Conservation (phyloP, 2,797 vertebrate species). For the Kryptopterus vitreolus region DNA sequence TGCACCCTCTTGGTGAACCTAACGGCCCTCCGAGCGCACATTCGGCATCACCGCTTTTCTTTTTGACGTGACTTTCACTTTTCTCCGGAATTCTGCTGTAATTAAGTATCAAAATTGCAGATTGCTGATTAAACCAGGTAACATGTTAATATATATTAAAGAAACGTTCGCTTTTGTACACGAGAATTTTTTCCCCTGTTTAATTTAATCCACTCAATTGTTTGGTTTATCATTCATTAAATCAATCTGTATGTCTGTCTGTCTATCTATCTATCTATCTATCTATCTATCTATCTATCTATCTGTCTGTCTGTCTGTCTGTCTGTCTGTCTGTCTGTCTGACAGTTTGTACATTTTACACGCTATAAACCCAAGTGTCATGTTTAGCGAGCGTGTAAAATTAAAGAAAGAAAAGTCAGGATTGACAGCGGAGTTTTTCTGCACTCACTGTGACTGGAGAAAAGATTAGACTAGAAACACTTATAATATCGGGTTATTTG, state of each 20-base stretch:
- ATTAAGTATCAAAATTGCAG: constrained; percentile 1
- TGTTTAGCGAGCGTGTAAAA: background rate
- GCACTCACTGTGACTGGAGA: background rate
- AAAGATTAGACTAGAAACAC: background rate
- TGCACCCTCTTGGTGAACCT: constrained; percentile 67
- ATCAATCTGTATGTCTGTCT: too few species aligned
- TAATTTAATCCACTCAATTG: too few species aligned
- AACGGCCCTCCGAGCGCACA: constrained; percentile 50
- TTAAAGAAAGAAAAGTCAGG: background rate
- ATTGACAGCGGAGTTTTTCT: background rate
- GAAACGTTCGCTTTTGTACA: background rate
- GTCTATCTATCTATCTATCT: too few species aligned
- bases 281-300: too few species aligned
- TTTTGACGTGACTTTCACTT: constrained; percentile 9
- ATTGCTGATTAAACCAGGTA: background rate
- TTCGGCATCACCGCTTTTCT: constrained; percentile 51
- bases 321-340: too few species aligned
- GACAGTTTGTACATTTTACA: background rate
- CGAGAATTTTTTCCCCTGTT: too few species aligned
- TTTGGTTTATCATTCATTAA: too few species aligned
- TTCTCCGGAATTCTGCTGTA: background rate
- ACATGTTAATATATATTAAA: background rate
- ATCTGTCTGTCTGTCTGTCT: too few species aligned
- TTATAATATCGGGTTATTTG: background rate
- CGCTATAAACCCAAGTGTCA: background rate